Evolutionary conservation across 2,113 vertebrate genomes (phyloP).

Genomic region (Heterocephalus glaber): DNA sequence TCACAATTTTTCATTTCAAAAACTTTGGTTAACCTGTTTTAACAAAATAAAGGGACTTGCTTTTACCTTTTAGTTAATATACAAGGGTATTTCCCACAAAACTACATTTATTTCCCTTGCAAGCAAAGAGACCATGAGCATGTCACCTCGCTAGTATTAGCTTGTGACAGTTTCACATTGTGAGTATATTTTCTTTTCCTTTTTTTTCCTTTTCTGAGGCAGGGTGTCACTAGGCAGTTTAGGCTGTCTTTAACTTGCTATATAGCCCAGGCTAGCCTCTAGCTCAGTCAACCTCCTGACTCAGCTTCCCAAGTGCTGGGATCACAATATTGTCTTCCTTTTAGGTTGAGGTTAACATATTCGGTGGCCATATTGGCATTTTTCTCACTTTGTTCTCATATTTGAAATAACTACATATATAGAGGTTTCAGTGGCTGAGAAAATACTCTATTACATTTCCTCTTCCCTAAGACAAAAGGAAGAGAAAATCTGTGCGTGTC

Average conservation of each 20-base stretch:
- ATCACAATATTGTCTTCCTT: too few relatives aligned
- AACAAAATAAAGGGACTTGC: not conserved
- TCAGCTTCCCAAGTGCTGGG: too few relatives aligned
- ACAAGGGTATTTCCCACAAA: not conserved
- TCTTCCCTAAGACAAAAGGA: not conserved
- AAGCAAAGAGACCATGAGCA: not conserved
- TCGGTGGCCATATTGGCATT: not conserved
- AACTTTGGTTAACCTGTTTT: not conserved
- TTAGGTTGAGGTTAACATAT: not conserved
- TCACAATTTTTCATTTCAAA: not conserved
- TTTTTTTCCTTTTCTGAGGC: too few relatives aligned
- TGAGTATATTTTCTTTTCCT: not conserved
- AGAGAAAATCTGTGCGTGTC: not conserved
- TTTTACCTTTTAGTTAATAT: not conserved
- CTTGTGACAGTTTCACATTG: not conserved
- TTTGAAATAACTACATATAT: not conserved
- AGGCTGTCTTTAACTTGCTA: too few relatives aligned
- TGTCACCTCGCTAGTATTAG: not conserved
- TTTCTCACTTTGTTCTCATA: slow-evolving; percentile 9
- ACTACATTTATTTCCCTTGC: not conserved
- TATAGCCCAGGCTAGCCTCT: too few relatives aligned
- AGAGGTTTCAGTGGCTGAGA: not conserved
- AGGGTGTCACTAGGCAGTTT: too few relatives aligned
- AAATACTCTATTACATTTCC: not conserved
- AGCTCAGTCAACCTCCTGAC: too few relatives aligned